Evolutionary conservation across 2,113 vertebrate genomes (phyloP).

Genomic region (Lota lota): DNA sequence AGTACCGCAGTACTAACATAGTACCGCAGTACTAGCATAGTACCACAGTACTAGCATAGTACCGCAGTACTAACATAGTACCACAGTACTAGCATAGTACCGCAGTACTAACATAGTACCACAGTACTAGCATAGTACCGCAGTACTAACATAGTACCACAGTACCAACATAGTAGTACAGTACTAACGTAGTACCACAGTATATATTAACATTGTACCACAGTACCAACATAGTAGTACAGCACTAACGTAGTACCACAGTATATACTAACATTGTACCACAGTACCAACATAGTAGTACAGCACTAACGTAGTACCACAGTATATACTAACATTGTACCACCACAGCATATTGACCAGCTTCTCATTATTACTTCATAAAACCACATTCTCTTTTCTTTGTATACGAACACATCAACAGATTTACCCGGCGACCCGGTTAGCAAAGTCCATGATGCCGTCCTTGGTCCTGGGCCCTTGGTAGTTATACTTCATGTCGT

Average conservation of each 20-base stretch:
- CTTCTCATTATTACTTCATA: too few species aligned
- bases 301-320: neutral
- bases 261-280: neutral
- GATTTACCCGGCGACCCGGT: slow-evolving; percentile 87
- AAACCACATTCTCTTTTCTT: neutral
- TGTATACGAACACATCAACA: slow-evolving; percentile 18
- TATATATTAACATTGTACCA: neutral
- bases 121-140: neutral
- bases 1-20: neutral
- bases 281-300: neutral
- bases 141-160: neutral
- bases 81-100: neutral
- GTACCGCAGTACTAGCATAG: neutral
- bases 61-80: neutral
- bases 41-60: neutral
- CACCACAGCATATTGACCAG: too few species aligned
- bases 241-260: neutral
- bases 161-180: too few species aligned
- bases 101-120: neutral
- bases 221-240: neutral
- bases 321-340: neutral
- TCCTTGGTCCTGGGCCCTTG: slow-evolving; percentile 87
- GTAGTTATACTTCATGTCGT: slow-evolving; percentile 86
- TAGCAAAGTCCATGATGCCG: slow-evolving; percentile 89
- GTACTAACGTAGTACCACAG: neutral